Evolutionary conservation across 2,797 vertebrate genomes (phyloP), one percentile per base, ranked within the genome.

Genomic region (Onychomys leucogaster): DNA sequence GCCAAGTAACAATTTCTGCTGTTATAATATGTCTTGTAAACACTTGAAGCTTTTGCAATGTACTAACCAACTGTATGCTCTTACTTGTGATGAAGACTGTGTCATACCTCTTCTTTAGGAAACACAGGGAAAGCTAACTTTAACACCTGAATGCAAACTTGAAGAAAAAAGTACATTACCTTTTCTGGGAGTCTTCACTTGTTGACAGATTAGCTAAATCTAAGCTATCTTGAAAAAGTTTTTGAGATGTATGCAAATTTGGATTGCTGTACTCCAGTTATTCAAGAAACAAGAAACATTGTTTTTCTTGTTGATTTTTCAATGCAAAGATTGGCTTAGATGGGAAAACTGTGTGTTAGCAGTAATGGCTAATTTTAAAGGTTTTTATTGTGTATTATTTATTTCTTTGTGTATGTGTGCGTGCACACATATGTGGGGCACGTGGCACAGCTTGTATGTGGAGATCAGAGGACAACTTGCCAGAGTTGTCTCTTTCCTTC

Each of bases 101-200:
- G 87, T 61, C 73, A 34, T 91, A 93, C 0, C 0, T 61, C n/a
- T 96, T 91, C n/a, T 52, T 76, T 94, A 89, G 69, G 87, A 95
- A 95, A 96, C 84, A 94, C 82, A 80, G 65, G 43, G 43, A 80
- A 87, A 55, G 32, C 85, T 14, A n/a, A 81, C 43, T 81, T 91
- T 63, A 61, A 97, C 69, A 97, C 93, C 89, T 93, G 96, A 95
- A 93, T 89, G 8, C 52, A 94, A 94, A 96, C 41, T 84, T 11
- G 3, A 83, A 43, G 91, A 41, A 97, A 55, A 98, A 95, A 96
- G 78, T 75, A 29, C 65, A 37, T 17, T 89, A 5, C 32, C 9
- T 84, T 89, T 96, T 14, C 37, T 12, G 16, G 43, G 63, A 84
- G 46, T 76, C 57, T 89, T 78, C 32, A 43, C 82, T 94, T 85